These are phyloP conservation scores for Rhincodon typus DNA, from an alignment of 2,797 vertebrate genomes.

Conservation along the genomic window DNA sequence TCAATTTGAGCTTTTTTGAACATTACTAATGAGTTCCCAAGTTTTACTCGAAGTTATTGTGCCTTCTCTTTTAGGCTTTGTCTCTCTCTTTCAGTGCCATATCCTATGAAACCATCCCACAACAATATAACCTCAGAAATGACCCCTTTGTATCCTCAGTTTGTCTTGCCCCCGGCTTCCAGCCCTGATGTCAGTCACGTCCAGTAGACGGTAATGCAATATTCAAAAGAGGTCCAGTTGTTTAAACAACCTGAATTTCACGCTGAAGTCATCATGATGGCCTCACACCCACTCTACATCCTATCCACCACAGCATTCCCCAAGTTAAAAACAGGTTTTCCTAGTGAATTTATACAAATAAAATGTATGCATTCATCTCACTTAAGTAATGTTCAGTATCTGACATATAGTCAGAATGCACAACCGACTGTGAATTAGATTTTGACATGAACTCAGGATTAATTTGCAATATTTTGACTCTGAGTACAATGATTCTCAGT, in stretches of 20 bases:
- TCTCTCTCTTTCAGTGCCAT: background rate
- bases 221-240: background rate
- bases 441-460: background rate
- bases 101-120: background rate
- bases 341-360: background rate
- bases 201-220: background rate
- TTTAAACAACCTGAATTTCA: background rate
- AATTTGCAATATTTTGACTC: constrained; percentile 25
- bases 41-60: background rate
- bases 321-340: background rate
- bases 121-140: background rate
- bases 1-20: background rate
- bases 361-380: background rate
- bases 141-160: background rate
- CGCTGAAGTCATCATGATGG: background rate
- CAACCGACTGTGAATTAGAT: background rate
- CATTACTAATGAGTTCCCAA: background rate
- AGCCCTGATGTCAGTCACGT: background rate
- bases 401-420: background rate
- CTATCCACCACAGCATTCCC: no score
- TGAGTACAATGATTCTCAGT: background rate
- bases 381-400: background rate
- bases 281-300: no score
- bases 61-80: background rate
- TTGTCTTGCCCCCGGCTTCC: background rate